Evolutionary conservation across 2,888 invertebrate genomes (phyloP).

Genomic region (Dysmachus trigonus): DNA sequence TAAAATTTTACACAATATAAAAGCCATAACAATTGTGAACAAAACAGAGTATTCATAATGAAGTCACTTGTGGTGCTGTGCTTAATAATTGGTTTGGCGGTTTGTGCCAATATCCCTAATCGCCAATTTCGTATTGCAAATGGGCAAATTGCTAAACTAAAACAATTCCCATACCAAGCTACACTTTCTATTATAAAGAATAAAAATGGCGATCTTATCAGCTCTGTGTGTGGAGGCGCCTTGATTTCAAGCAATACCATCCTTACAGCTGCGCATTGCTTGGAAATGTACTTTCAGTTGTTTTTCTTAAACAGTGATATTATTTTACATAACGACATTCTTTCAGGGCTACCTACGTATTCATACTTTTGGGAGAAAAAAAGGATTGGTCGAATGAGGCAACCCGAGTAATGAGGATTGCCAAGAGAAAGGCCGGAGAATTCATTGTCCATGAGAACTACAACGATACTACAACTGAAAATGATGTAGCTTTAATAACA

Average conservation of each 20-base stretch:
- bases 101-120: background rate
- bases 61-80: background rate
- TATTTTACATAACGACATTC: background rate
- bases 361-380: background rate
- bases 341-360: background rate
- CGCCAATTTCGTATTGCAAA: background rate
- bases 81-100: background rate
- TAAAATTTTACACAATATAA: background rate
- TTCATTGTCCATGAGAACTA: slow-evolving; percentile 46
- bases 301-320: background rate
- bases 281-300: slow-evolving; percentile 52
- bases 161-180: background rate
- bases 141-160: background rate
- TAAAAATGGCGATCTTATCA: background rate
- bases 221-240: slow-evolving; percentile 53
- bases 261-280: slow-evolving; percentile 59
- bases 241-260: slow-evolving; percentile 57
- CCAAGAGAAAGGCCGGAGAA: background rate
- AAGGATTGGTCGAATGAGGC: background rate
- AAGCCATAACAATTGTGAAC: background rate
- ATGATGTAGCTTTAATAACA: slow-evolving; percentile 57
- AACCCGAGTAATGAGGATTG: background rate
- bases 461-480: slow-evolving; percentile 52
- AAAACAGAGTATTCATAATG: background rate
- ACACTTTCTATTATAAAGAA: background rate